Percentiles rank a stretch among this genome's conserved stretches.
Conservation (phyloP, 2,888 invertebrate genomes). For the Tachystola acroxantha region DNA sequence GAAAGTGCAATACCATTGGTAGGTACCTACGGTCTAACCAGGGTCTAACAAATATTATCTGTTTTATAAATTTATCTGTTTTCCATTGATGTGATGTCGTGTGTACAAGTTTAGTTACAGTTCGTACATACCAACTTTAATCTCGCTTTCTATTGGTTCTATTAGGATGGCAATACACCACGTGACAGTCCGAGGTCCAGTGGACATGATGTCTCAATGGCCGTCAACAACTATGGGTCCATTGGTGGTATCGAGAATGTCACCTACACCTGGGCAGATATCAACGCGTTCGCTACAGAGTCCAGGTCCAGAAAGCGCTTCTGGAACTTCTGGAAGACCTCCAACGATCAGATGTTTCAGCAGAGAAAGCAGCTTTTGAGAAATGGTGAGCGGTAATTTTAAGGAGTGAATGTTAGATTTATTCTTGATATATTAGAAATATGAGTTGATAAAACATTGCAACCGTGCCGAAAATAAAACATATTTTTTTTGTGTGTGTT, state of each 20-base stretch:
- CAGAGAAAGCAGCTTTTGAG: conserved; percentile 85
- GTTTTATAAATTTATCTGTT: too few relatives aligned
- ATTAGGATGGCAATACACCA: conserved; percentile 44
- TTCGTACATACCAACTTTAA: too few relatives aligned
- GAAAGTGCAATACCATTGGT: too few relatives aligned
- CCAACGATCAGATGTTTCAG: conserved; percentile 55
- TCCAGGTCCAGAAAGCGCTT: conserved; percentile 62
- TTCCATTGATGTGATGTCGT: too few relatives aligned
- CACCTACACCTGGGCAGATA: conserved; percentile 87
- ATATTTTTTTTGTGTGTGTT: too few relatives aligned
- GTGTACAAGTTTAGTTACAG: too few relatives aligned
- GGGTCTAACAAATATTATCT: too few relatives aligned
- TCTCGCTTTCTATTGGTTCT: background rate
- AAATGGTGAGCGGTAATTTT: conserved; percentile 83
- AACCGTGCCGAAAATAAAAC: too few relatives aligned
- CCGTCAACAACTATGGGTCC: conserved; percentile 59
- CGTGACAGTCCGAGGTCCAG: conserved; percentile 47
- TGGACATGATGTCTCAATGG: conserved; percentile 46
- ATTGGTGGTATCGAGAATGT: conserved; percentile 70
- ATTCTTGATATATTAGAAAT: too few relatives aligned
- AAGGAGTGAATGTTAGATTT: too few relatives aligned
- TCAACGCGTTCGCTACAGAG: conserved; percentile 85
- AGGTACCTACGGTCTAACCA: too few relatives aligned
- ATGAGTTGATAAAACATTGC: too few relatives aligned
- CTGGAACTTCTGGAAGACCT: conserved; percentile 67